Conservation (phyloP, 2,888 invertebrate genomes). For the Drosophila lacicola region DNA sequence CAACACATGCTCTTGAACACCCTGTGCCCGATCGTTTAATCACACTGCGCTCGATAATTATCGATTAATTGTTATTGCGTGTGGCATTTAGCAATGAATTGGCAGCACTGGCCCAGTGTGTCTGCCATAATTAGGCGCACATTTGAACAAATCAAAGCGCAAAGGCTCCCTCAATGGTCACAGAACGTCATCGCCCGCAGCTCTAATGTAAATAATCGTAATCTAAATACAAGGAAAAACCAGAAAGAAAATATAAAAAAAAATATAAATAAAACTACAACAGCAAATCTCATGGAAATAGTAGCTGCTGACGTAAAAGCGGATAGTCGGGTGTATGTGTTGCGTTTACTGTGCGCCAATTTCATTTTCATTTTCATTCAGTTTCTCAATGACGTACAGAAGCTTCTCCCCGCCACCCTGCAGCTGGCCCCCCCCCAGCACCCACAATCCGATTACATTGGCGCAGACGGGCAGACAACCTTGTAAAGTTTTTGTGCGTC, state of each 20-base stretch:
- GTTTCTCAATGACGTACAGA: conserved; percentile 70
- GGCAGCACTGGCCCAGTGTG: conserved; percentile 57
- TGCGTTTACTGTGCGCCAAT: conserved; percentile 44
- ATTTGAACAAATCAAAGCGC: conserved; percentile 20
- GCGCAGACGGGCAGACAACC: conserved; percentile 63
- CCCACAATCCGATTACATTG: conserved; percentile 40
- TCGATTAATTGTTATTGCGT: neutral
- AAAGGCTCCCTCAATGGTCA: conserved; percentile 14
- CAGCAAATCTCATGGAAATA: conserved; percentile 47
- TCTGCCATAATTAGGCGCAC: conserved; percentile 64
- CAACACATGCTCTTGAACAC: conserved; percentile 12
- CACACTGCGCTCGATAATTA: conserved; percentile 2
- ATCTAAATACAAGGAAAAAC: conserved; percentile 58
- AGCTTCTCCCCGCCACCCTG: conserved; percentile 12
- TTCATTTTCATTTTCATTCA: conserved; percentile 76
- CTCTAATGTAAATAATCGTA: conserved; percentile 57
- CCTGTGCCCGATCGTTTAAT: conserved; percentile 21
- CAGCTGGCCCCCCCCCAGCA: neutral
- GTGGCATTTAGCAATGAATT: conserved; percentile 35
- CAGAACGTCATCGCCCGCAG: conserved; percentile 57
- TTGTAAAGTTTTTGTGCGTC: conserved; percentile 77
- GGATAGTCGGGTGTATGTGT: conserved; percentile 12
- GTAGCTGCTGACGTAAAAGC: conserved; percentile 68
- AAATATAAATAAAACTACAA: conserved; percentile 12
- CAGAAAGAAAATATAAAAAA: conserved; percentile 25